These are phyloP conservation scores for Parnassius mnemosyne DNA, from an alignment of 2,888 invertebrate genomes.

Conservation along the genomic window DNA sequence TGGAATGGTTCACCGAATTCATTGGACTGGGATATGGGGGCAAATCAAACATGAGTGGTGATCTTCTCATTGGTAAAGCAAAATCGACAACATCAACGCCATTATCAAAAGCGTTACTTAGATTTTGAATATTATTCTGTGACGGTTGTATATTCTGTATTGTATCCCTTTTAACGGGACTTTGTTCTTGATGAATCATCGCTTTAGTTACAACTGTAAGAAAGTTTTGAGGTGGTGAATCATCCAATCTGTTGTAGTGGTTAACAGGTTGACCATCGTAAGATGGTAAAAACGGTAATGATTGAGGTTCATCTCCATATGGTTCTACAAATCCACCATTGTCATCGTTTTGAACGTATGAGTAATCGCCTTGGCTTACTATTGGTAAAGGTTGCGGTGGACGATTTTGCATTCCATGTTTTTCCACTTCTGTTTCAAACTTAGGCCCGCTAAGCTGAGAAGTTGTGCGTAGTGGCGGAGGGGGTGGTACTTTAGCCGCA, in stretches of 20 bases:
- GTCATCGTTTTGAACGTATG: conserved; percentile 57
- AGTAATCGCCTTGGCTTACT: conserved; percentile 40
- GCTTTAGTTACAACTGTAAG: conserved; percentile 90
- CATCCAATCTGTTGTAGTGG: conserved; percentile 63
- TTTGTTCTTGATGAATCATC: conserved; percentile 91
- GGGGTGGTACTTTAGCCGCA: conserved; percentile 91
- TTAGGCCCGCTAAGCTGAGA: conserved; percentile 89
- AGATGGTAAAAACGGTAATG: conserved; percentile 81
- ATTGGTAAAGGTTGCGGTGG: conserved; percentile 66
- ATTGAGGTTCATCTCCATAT: conserved; percentile 80
- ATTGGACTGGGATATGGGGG: conserved; percentile 92
- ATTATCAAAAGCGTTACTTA: conserved; percentile 65
- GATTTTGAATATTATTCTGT: conserved; percentile 62
- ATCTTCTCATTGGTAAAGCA: conserved; percentile 60
- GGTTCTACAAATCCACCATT: conserved; percentile 77
- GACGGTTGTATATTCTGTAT: conserved; percentile 49
- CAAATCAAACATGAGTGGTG: conserved; percentile 79
- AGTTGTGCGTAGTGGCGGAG: conserved; percentile 91
- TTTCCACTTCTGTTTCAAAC: conserved; percentile 79
- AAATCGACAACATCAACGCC: conserved; percentile 85
- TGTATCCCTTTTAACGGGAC: conserved; percentile 80
- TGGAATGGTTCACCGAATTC: conserved; percentile 88
- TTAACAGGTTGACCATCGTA: conserved; percentile 70
- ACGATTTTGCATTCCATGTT: conserved; percentile 64
- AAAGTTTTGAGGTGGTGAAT: conserved; percentile 73